phyloP scores from a whole-genome alignment of 1,140 invertebrate species.

The Pachypsylla venusta region DNA sequence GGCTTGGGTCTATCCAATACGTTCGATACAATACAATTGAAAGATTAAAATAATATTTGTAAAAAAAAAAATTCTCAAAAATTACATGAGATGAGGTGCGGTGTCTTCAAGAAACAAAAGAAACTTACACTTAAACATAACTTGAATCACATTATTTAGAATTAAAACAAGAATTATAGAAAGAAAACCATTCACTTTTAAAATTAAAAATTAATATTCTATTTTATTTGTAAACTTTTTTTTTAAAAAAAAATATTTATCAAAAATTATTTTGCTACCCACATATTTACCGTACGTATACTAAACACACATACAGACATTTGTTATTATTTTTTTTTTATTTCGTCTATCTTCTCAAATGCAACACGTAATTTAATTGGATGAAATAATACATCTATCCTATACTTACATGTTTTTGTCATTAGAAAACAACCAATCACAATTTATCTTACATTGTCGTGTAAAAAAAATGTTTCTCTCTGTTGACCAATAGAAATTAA shows the following conservation, averaged over 20 bases:
- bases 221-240: conserved; percentile 5
- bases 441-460: conserved; percentile 41
- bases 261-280: conserved; percentile 24
- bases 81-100: conserved; percentile 9
- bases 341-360: conserved; percentile 4
- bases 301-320: conserved; percentile 26
- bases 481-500: neutral
- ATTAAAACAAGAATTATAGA: conserved; percentile 10
- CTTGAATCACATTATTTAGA: no score
- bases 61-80: conserved; percentile 8
- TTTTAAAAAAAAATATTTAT: conserved; percentile 21
- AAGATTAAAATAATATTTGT: conserved; percentile 10
- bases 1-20: conserved; percentile 30
- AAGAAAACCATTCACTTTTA: conserved; percentile 15
- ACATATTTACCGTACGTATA: conserved; percentile 27
- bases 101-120: conserved; percentile 5
- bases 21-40: conserved; percentile 16
- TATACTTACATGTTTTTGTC: conserved; percentile 21
- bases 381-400: conserved; percentile 32
- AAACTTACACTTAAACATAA: neutral
- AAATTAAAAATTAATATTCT: conserved; percentile 16
- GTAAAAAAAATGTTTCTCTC: conserved; percentile 29
- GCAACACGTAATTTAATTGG: conserved; percentile 31
- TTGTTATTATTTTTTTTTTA: conserved; percentile 4
- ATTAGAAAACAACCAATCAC: conserved; percentile 42